Conservation (phyloP, 2,888 invertebrate genomes). For the Danaus chrysippus region DNA sequence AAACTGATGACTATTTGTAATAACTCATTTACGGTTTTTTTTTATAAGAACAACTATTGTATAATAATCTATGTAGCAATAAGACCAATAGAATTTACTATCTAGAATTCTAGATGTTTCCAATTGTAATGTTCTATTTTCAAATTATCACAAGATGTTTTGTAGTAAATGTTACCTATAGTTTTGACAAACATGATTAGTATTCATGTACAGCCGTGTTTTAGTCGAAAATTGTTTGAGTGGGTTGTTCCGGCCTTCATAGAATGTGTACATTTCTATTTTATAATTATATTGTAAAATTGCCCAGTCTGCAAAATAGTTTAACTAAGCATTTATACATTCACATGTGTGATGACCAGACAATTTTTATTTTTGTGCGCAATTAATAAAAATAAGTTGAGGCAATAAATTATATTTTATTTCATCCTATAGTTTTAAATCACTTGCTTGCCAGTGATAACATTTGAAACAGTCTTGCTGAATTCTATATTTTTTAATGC, state of each 20-base stretch:
- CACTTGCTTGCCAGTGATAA: conserved; percentile 66
- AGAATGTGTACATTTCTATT: conserved; percentile 19
- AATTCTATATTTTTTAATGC: conserved; percentile 58
- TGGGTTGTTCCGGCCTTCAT: conserved; percentile 27
- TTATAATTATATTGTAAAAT: conserved; percentile 17
- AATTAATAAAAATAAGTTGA: conserved; percentile 63
- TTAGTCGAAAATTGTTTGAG: conserved; percentile 40
- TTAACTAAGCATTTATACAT: conserved; percentile 63
- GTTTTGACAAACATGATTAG: conserved; percentile 29
- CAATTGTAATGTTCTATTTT: conserved; percentile 8
- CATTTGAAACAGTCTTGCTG: conserved; percentile 62
- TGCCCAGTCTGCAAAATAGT: conserved; percentile 51
- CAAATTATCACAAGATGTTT: neutral
- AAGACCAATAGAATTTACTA: neutral
- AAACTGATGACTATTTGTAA: too few species aligned
- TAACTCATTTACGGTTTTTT: neutral
- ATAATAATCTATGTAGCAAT: neutral
- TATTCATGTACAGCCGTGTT: conserved; percentile 30
- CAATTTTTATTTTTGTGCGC: conserved; percentile 62
- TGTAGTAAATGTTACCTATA: conserved; percentile 15
- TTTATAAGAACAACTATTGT: neutral
- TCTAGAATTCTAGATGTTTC: conserved; percentile 9
- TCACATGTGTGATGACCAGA: conserved; percentile 67
- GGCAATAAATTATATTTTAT: conserved; percentile 39
- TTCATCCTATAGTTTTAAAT: conserved; percentile 41